A percentile compares a stretch with the other conserved stretches of the same genome.
phyloP scores from a whole-genome alignment of 1,140 invertebrate genomes.

The Drosophila miranda region DNA sequence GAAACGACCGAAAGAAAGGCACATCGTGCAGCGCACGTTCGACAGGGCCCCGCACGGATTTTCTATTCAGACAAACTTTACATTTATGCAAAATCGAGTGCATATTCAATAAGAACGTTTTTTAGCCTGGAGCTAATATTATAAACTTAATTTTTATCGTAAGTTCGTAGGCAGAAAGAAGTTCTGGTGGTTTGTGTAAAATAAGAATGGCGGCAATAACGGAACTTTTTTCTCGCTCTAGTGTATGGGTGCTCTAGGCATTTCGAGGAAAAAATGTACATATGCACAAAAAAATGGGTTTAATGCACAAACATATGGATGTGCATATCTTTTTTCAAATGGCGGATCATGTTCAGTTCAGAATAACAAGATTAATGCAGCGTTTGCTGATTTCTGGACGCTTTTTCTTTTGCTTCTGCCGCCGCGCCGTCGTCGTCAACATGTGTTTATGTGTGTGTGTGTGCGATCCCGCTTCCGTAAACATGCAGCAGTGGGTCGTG shows the following conservation, averaged over 20 bases:
- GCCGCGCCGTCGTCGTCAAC: neutral
- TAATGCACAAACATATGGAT: too few relatives aligned
- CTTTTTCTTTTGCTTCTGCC: neutral
- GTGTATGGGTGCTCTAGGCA: neutral
- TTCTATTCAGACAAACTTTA: neutral
- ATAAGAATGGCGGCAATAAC: neutral
- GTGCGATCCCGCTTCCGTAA: too few relatives aligned
- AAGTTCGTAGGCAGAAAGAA: neutral
- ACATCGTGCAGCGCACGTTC: too few relatives aligned
- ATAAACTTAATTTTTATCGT: neutral
- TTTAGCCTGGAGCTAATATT: too few relatives aligned
- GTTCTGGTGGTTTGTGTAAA: neutral
- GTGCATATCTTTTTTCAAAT: too few relatives aligned
- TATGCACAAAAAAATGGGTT: too few relatives aligned
- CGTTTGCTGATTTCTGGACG: too few relatives aligned
- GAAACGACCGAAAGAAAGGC: too few relatives aligned
- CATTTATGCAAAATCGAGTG: constrained; percentile 1
- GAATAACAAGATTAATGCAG: neutral
- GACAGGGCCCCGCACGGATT: too few relatives aligned
- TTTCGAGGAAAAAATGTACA: too few relatives aligned
- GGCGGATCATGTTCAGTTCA: too few relatives aligned
- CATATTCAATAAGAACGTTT: neutral
- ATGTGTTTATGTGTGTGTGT: too few relatives aligned
- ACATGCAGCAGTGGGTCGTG: neutral
- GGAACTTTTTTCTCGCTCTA: neutral